Conservation (phyloP, 1,140 invertebrate genomes). For the Bradysia coprophila region DNA sequence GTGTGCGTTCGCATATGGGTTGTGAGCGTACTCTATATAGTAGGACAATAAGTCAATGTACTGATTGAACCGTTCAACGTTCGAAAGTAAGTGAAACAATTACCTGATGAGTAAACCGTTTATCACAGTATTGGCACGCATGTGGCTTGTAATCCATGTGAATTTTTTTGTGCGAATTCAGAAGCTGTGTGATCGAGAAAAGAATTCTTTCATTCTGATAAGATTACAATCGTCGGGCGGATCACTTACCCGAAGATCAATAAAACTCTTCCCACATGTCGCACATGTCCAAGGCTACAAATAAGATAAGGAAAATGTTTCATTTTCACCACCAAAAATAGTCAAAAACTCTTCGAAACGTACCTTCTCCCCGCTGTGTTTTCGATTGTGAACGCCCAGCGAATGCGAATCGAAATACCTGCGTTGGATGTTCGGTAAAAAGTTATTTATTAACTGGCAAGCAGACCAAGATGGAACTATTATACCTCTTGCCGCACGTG, state of each 20-base stretch:
- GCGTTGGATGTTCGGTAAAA: too few species aligned
- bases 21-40: conserved; percentile 37
- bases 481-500: conserved; percentile 18
- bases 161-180: conserved; percentile 31
- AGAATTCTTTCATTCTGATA: too few species aligned
- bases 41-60: too few species aligned
- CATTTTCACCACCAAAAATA: too few species aligned
- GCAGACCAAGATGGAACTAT: too few species aligned
- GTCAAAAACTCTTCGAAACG: too few species aligned
- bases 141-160: conserved; percentile 33
- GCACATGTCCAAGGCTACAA: conserved; percentile 37
- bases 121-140: conserved; percentile 32
- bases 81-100: too few species aligned
- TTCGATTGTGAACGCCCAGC: conserved; percentile 38
- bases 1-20: conserved; percentile 41
- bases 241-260: conserved; percentile 15
- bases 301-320: too few species aligned
- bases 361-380: conserved; percentile 49
- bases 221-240: too few species aligned
- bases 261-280: conserved; percentile 18
- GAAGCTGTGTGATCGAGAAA: too few species aligned
- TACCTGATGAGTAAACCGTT: conserved; percentile 35
- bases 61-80: too few species aligned
- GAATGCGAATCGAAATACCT: conserved; percentile 37
- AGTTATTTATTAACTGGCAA: too few species aligned